A percentile compares a stretch with the other conserved stretches of the same genome.
These are phyloP conservation scores for Mellivora capensis DNA, from an alignment of 2,113 vertebrate genomes.

Conservation along the genomic window DNA sequence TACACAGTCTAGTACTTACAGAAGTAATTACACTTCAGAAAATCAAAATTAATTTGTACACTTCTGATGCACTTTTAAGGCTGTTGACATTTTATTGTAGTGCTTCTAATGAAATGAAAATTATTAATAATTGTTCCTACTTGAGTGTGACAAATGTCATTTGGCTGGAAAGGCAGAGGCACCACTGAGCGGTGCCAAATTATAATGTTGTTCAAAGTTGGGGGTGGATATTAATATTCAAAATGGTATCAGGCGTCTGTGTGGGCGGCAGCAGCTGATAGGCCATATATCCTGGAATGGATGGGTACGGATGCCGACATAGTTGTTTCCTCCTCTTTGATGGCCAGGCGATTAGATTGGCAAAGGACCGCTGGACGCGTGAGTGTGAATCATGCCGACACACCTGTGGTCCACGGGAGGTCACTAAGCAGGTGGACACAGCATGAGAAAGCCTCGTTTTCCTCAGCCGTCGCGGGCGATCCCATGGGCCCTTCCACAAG, in stretches of 20 bases:
- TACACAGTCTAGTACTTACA: conserved; percentile 83
- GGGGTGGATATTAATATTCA: conserved; percentile 43
- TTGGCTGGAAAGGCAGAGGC: conserved; percentile 76
- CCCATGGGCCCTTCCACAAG: accelerated
- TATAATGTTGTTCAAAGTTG: conserved; percentile 32
- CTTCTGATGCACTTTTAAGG: conserved; percentile 82
- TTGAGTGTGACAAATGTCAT: conserved; percentile 87
- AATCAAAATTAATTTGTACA: conserved; percentile 89
- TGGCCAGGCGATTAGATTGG: not conserved
- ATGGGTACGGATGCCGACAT: accelerated
- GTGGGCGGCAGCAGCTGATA: not conserved
- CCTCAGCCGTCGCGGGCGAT: accelerated
- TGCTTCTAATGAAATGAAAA: conserved; percentile 87
- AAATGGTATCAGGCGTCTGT: not conserved
- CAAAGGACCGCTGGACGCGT: accelerated
- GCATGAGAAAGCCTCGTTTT: accelerated
- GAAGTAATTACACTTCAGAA: conserved; percentile 87
- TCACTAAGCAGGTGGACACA: accelerated
- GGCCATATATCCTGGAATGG: not conserved
- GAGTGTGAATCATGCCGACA: accelerated
- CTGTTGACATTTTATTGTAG: conserved; percentile 90
- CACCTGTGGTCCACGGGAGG: accelerated
- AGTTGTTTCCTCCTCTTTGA: not conserved
- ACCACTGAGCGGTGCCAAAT: conserved; percentile 57
- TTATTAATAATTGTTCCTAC: conserved; percentile 87